A percentile compares a stretch with the other conserved stretches of the same genome.
Conservation (phyloP, 2,888 invertebrate species). For the Oscheius onirici region DNA sequence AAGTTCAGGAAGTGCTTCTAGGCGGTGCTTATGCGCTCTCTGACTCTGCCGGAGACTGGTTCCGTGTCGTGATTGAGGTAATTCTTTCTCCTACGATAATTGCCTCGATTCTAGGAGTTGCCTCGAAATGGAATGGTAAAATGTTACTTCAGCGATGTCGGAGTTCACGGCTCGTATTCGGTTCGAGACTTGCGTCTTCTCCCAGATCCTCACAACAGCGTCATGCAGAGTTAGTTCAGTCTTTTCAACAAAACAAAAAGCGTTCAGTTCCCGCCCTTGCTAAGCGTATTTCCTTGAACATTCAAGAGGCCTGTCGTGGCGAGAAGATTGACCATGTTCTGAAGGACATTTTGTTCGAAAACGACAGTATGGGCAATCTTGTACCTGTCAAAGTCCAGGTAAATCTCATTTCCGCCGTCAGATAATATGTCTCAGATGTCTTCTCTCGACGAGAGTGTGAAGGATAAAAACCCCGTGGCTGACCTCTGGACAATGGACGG, state of each 20-base stretch:
- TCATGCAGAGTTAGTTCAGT: slow-evolving; percentile 43
- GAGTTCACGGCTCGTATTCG: slow-evolving; percentile 50
- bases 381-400: slow-evolving; percentile 33
- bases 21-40: slow-evolving; percentile 55
- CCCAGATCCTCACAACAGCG: slow-evolving; percentile 42
- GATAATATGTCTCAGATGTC: slow-evolving; percentile 7
- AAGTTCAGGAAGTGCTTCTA: slow-evolving; percentile 48
- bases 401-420: background rate
- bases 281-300: slow-evolving; percentile 13
- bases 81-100: background rate
- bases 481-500: slow-evolving; percentile 36
- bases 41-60: slow-evolving; percentile 56
- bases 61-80: slow-evolving; percentile 49
- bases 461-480: slow-evolving; percentile 17
- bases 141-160: slow-evolving; percentile 56
- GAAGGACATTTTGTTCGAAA: slow-evolving; percentile 31
- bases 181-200: slow-evolving; percentile 46
- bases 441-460: slow-evolving; percentile 17
- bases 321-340: slow-evolving; percentile 24
- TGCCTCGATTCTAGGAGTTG: slow-evolving; percentile 32
- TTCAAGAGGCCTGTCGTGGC: slow-evolving; percentile 12
- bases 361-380: slow-evolving; percentile 30
- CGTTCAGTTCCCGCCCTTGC: slow-evolving; percentile 32
- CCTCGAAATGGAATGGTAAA: slow-evolving; percentile 48
- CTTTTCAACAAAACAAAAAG: background rate